Evolutionary conservation across 2,888 invertebrate genomes (phyloP).

Genomic region (Drosophila nigricruria): DNA sequence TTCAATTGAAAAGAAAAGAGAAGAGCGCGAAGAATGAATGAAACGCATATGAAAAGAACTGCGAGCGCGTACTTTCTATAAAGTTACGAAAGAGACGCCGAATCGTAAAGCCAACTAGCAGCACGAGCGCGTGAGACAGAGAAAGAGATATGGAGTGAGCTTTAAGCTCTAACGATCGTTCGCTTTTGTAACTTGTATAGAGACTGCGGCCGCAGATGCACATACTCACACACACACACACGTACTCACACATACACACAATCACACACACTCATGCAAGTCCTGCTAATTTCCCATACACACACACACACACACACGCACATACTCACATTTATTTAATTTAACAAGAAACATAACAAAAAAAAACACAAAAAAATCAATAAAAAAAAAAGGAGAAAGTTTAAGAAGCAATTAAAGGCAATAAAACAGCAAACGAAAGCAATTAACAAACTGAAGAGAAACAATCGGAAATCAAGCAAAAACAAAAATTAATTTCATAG

Average conservation of each 20-base stretch:
- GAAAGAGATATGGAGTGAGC: constrained; percentile 42
- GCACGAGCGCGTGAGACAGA: constrained; percentile 18
- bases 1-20: constrained; percentile 33
- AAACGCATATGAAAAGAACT: constrained; percentile 53
- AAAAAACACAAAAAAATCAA: constrained; percentile 37
- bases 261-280: constrained; percentile 29
- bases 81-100: constrained; percentile 78
- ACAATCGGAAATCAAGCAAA: constrained; percentile 48
- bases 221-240: constrained; percentile 37
- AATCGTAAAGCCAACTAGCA: constrained; percentile 21
- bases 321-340: constrained; percentile 72
- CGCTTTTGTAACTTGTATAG: constrained; percentile 84
- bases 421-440: constrained; percentile 59
- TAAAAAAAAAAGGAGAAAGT: constrained; percentile 15
- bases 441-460: constrained; percentile 45
- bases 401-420: constrained; percentile 26
- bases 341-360: constrained; percentile 42
- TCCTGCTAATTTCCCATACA: constrained; percentile 43
- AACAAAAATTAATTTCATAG: constrained; percentile 69
- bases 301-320: constrained; percentile 39
- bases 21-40: constrained; percentile 22
- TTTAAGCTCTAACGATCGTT: constrained; percentile 46
- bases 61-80: constrained; percentile 83
- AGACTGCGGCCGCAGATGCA: constrained; percentile 78
- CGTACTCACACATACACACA: constrained; percentile 15